These are phyloP conservation scores for Drosophila triauraria DNA, from an alignment of 1,140 invertebrate species.

Conservation along the genomic window DNA sequence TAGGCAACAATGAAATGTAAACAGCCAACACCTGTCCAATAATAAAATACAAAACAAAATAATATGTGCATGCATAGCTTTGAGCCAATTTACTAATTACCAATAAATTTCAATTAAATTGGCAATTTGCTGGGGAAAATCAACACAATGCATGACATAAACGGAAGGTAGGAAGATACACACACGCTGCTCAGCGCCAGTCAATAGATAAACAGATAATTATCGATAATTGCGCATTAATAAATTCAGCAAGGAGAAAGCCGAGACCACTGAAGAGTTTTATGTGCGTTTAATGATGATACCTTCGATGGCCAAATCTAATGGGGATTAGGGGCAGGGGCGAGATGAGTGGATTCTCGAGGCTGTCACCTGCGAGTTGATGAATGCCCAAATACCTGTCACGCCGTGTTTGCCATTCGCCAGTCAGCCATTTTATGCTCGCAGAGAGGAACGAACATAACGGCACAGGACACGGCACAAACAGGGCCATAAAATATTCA, in stretches of 20 bases:
- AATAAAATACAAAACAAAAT: too few species aligned
- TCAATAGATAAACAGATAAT: constrained; percentile 61
- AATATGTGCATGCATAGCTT: too few species aligned
- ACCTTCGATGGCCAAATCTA: constrained; percentile 45
- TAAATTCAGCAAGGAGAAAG: constrained; percentile 52
- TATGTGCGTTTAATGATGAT: constrained; percentile 62
- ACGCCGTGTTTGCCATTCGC: constrained; percentile 27
- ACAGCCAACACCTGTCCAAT: too few species aligned
- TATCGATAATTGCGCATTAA: constrained; percentile 70
- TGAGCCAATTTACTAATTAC: neutral
- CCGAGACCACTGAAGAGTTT: constrained; percentile 6
- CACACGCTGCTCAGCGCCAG: neutral
- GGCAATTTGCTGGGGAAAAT: constrained; percentile 6
- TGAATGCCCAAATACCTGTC: constrained; percentile 53
- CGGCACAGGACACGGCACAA: neutral
- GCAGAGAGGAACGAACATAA: constrained; percentile 3
- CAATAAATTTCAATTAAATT: constrained; percentile 13
- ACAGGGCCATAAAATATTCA: constrained; percentile 64
- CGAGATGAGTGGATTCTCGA: neutral
- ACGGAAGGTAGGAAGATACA: neutral
- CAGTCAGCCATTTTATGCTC: constrained; percentile 12
- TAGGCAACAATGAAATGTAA: neutral
- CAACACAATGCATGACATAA: constrained; percentile 1
- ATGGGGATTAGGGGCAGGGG: neutral
- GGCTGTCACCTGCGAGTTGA: constrained; percentile 55